Conservation (phyloP, 1,140 invertebrate genomes). For the Temnothorax curvispinosus region DNA sequence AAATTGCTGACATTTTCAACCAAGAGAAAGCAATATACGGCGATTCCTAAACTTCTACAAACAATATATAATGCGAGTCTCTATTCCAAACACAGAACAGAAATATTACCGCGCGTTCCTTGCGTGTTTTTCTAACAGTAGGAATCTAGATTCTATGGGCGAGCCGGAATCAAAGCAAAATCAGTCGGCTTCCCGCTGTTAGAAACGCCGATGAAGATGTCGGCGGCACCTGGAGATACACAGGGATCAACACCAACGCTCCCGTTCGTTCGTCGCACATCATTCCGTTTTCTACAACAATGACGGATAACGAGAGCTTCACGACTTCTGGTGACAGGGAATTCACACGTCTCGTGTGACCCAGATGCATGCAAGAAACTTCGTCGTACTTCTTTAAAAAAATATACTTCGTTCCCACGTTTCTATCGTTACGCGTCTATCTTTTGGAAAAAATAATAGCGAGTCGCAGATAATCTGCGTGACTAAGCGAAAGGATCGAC, state of each 20-base stretch:
- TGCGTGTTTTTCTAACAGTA: slow-evolving; percentile 44
- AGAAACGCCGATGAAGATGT: slow-evolving; percentile 72
- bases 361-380: slow-evolving; percentile 22
- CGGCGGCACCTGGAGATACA: slow-evolving; percentile 70
- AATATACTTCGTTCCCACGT: slow-evolving; percentile 9
- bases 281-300: slow-evolving; percentile 68
- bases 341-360: slow-evolving; percentile 51
- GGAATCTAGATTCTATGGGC: slow-evolving; percentile 4
- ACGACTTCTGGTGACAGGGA: slow-evolving; percentile 48
- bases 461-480: slow-evolving; percentile 15
- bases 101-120: slow-evolving; percentile 56
- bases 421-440: slow-evolving; percentile 35
- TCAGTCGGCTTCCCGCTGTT: slow-evolving; percentile 47
- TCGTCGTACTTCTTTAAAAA: background rate
- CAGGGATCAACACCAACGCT: slow-evolving; percentile 65
- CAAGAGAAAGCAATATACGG: background rate
- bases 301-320: slow-evolving; percentile 71
- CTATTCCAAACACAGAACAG: slow-evolving; percentile 7
- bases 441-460: background rate
- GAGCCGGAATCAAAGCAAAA: slow-evolving; percentile 66
- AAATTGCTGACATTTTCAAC: background rate
- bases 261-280: slow-evolving; percentile 63
- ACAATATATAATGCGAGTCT: background rate
- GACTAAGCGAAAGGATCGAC: background rate
- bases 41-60: background rate